Base-by-base conservation (phyloP, 2,888 invertebrate species). In the Tolmerus cingulatus region DNA sequence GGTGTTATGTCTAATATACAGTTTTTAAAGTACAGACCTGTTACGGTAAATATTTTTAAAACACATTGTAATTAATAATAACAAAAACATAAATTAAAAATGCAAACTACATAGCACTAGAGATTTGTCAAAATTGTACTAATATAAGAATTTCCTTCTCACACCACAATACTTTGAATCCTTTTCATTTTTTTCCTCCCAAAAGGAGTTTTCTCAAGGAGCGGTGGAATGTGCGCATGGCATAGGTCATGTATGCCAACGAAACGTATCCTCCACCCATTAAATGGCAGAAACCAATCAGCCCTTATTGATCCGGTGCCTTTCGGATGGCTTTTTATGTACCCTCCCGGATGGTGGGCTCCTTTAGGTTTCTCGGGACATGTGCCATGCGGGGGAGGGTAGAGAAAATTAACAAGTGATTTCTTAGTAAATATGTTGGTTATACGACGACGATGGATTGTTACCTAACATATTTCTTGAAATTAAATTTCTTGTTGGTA, bases 171-270 rank as follows among this genome's bases (percentile, higher is more conserved):
- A 19, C 55, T 55, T 16, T 5, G 55, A n/a, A 5, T n/a, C 9
- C 16, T 19, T 19, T 55, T 55, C 9, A 55, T 19, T 40, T 66
- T 66, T 66, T 76, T 76, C 34, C 76, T 27, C 0, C n/a, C 16
- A 40, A 76, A 76, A 9, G 37, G 66, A 27, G 66, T 66, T 37
- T 37, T 34, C 37, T 78, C 40, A 78, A 78, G 78, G 46, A 78
- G 78, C 19, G 8, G 51, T 7, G 84, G 51, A 86, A 86, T 86
- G 51, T 86, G 86, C 86, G 86, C 86, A 86, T 86, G 66, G 51
- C 85, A 84, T 84, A 77, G 78, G 87, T 57, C 84, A 87, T 78
- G 76, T 57, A 78, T 46, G 79, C 23, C 30, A 37, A 74, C 51
- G 27, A 40, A 74, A 66, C 37, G 40, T 40, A 84, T 84, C 84